phyloP scores from a whole-genome alignment of 1,140 invertebrate genomes.

The Sarcophaga peregrina region DNA sequence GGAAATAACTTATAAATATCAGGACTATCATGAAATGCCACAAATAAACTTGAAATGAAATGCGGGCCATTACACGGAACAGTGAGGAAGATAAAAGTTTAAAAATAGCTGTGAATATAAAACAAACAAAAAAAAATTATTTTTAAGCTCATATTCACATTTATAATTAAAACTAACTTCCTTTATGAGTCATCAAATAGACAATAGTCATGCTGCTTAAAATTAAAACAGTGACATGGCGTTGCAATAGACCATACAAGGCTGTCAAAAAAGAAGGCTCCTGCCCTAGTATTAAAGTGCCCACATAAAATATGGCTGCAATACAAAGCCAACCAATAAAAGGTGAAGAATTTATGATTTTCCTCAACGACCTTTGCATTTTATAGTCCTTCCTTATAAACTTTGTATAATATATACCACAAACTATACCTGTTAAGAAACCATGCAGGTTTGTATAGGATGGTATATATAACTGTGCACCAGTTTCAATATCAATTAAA shows the following conservation, averaged over 20 bases:
- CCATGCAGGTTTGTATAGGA: conserved; percentile 7
- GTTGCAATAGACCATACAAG: not conserved
- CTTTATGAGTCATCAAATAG: not conserved
- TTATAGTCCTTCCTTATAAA: not conserved
- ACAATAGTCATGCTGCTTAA: not conserved
- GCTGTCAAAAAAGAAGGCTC: not conserved
- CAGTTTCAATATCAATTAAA: not conserved
- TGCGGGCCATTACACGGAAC: conserved; percentile 8
- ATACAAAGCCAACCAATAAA: conserved; percentile 4
- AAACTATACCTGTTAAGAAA: not conserved
- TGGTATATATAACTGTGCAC: not conserved
- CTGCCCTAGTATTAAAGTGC: not conserved
- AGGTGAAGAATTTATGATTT: not conserved
- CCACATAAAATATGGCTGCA: conserved; percentile 7
- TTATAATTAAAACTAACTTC: not conserved
- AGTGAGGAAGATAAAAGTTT: not conserved
- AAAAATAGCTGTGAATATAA: not conserved
- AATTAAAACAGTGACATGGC: not conserved
- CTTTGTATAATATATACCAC: conserved; percentile 6
- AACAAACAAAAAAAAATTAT: not conserved
- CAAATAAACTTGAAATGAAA: conserved; percentile 29
- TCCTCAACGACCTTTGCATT: not conserved
- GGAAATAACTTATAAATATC: not conserved
- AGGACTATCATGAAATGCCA: not conserved
- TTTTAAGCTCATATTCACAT: not conserved